Evolutionary conservation across 2,113 vertebrate genomes (phyloP).

Genomic region (Brachyistius frenatus): DNA sequence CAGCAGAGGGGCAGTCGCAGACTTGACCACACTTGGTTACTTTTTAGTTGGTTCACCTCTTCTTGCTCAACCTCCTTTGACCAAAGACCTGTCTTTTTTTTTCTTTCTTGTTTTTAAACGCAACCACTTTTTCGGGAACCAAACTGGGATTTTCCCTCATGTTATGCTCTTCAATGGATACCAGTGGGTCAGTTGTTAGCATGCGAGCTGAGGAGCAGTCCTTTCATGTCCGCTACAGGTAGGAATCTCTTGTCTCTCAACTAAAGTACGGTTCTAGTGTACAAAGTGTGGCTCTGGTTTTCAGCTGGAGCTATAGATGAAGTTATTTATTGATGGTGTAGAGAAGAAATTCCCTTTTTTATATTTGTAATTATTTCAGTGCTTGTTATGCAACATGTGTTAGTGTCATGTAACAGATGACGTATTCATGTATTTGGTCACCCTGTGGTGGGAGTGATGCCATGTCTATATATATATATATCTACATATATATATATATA

Average conservation of each 20-base stretch:
- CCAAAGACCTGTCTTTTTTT: conserved; percentile 1
- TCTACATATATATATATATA: no score
- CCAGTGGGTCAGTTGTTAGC: conserved; percentile 86
- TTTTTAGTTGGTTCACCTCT: conserved; percentile 2
- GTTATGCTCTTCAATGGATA: conserved; percentile 93
- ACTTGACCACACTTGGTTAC: conserved; percentile 7
- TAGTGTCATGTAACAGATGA: background rate
- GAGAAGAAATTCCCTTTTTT: background rate
- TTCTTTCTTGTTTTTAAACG: conserved; percentile 50
- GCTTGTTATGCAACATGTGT: background rate
- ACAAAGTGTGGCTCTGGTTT: background rate
- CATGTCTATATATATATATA: background rate
- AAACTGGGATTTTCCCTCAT: conserved; percentile 82
- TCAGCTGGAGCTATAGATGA: background rate
- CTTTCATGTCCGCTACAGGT: conserved; percentile 97
- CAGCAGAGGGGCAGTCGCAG: conserved; percentile 33
- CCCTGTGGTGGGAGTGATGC: background rate
- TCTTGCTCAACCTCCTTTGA: background rate
- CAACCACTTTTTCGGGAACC: conserved; percentile 75
- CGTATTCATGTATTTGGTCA: background rate
- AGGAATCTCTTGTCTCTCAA: conserved; percentile 77
- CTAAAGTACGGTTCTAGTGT: conserved; percentile 18
- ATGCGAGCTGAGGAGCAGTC: conserved; percentile 89
- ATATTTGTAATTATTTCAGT: conserved; percentile 2
- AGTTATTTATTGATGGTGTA: background rate